These are phyloP conservation scores for Lasioglossum lativentre DNA, from an alignment of 2,888 invertebrate species.

Conservation along the genomic window DNA sequence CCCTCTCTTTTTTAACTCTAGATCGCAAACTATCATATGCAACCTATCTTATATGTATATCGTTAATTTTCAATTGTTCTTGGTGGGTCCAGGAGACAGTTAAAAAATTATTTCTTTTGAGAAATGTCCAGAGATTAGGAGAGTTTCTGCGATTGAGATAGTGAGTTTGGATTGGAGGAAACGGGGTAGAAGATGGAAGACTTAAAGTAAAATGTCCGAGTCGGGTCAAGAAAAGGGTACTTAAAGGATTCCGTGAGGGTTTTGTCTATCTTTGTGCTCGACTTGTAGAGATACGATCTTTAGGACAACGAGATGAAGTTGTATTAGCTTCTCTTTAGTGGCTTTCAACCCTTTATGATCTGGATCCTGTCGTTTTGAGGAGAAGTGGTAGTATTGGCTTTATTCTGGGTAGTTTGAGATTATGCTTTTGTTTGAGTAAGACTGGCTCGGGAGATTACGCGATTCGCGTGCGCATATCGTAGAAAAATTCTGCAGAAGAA, in stretches of 20 bases:
- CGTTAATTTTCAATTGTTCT: no score
- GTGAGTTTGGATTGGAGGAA: neutral
- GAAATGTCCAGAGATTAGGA: neutral
- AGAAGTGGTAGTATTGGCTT: neutral
- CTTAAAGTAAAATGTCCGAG: neutral
- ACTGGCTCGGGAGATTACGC: neutral
- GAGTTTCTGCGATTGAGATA: neutral
- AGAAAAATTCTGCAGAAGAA: neutral
- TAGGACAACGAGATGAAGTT: constrained; percentile 6
- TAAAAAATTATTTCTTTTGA: no score
- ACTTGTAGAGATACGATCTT: neutral
- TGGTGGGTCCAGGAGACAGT: no score
- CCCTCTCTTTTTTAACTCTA: no score
- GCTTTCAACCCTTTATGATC: constrained; percentile 20
- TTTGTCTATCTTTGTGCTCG: neutral
- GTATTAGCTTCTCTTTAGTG: constrained; percentile 4
- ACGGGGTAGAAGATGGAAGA: neutral
- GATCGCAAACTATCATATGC: no score
- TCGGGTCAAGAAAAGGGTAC: neutral
- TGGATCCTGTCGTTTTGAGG: neutral
- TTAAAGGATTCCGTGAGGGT: neutral
- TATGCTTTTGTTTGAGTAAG: neutral
- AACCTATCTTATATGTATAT: no score
- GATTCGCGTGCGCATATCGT: no score
- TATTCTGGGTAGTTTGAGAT: neutral